Conservation (phyloP, 1,140 invertebrate species). For the Geopemphigus sp. region DNA sequence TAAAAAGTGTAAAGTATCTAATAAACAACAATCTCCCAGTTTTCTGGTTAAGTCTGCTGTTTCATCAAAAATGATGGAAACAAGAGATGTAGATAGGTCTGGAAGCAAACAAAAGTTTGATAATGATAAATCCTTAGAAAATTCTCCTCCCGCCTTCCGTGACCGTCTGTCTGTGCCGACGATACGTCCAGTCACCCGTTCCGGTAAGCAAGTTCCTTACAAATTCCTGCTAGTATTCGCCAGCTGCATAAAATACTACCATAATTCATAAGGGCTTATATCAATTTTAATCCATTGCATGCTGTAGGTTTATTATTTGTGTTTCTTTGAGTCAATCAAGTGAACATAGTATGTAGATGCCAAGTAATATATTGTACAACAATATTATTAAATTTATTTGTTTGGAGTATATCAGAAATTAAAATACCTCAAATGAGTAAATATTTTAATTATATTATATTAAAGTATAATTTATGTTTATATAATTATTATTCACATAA, state of each 20-base stretch:
- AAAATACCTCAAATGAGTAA: no score
- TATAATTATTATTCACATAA: no score
- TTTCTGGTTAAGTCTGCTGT: constrained; percentile 64
- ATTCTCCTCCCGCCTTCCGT: constrained; percentile 47
- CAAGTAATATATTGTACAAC: constrained; percentile 18
- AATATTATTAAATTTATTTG: neutral
- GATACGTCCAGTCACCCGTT: constrained; percentile 49
- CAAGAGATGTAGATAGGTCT: constrained; percentile 57
- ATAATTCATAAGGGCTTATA: constrained; percentile 46
- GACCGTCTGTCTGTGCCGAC: constrained; percentile 45
- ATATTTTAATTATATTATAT: no score
- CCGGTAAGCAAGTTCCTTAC: constrained; percentile 48
- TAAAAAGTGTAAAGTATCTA: neutral
- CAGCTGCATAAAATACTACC: constrained; percentile 48
- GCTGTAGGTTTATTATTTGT: constrained; percentile 31
- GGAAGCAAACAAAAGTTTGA: neutral
- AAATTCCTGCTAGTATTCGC: constrained; percentile 47
- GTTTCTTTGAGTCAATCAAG: constrained; percentile 26
- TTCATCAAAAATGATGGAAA: constrained; percentile 63
- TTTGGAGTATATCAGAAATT: constrained; percentile 15
- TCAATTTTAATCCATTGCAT: constrained; percentile 46
- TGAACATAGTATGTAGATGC: constrained; percentile 4
- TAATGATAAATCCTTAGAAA: constrained; percentile 36
- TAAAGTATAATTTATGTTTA: no score
- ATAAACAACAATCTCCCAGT: constrained; percentile 57